A percentile compares a stretch with the other conserved stretches of the same genome.
Conservation (phyloP, 2,888 invertebrate species). For the Pseudanteris insignis region DNA sequence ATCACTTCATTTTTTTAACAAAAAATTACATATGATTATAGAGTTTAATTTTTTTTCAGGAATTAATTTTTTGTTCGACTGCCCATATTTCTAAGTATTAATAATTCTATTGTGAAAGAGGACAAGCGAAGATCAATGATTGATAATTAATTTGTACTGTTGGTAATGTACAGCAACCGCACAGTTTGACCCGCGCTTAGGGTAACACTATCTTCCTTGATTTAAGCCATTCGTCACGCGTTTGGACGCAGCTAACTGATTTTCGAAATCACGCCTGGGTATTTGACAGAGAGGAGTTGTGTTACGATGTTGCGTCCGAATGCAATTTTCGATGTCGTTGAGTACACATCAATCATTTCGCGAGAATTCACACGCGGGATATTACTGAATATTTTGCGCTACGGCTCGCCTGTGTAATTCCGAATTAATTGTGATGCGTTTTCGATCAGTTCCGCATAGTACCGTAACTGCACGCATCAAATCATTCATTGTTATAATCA, state of each 20-base stretch:
- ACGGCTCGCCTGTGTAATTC: slow-evolving; percentile 29
- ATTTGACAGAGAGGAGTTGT: slow-evolving; percentile 40
- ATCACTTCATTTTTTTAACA: too few species aligned
- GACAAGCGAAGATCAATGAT: slow-evolving; percentile 18
- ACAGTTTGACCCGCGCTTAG: slow-evolving; percentile 32
- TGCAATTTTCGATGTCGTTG: slow-evolving; percentile 44
- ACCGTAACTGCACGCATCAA: slow-evolving; percentile 3
- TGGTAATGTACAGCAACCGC: slow-evolving; percentile 33
- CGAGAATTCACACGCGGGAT: slow-evolving; percentile 39
- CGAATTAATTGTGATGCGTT: slow-evolving; percentile 30
- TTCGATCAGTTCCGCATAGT: slow-evolving; percentile 17
- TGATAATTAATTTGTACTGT: slow-evolving; percentile 35
- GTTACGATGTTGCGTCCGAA: slow-evolving; percentile 41
- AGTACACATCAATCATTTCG: slow-evolving; percentile 45
- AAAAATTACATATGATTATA: too few species aligned
- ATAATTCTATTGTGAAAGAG: not conserved
- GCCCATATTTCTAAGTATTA: too few species aligned
- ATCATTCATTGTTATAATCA: slow-evolving; percentile 7
- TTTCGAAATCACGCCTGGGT: slow-evolving; percentile 40
- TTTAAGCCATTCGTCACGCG: slow-evolving; percentile 44
- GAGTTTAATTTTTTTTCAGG: too few species aligned
- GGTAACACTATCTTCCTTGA: slow-evolving; percentile 42
- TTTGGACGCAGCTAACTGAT: slow-evolving; percentile 44
- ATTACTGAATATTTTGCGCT: slow-evolving; percentile 40
- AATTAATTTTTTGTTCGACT: not conserved